Percentiles rank a stretch among this genome's conserved stretches.
Evolutionary conservation across 2,797 vertebrate species (phyloP).

Genomic region (Semotilus atromaculatus): DNA sequence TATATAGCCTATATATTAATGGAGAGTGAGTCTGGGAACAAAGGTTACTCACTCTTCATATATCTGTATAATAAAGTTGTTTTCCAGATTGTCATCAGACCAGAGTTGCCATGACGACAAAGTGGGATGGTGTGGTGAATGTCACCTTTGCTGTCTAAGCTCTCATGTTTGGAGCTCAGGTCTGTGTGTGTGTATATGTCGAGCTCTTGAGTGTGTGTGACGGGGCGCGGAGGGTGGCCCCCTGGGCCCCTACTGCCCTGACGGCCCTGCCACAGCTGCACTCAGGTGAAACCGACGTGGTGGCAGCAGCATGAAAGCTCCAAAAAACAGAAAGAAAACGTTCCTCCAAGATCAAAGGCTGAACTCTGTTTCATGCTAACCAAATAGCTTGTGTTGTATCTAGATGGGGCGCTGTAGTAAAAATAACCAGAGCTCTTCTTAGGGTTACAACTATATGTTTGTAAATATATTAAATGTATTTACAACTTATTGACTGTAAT

Average conservation of each 20-base stretch:
- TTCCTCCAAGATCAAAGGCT: constrained; percentile 43
- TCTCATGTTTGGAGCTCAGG: constrained; percentile 76
- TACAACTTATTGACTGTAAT: constrained; percentile 1
- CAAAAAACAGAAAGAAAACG: constrained; percentile 24
- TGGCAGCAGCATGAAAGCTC: constrained; percentile 46
- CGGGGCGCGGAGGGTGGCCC: constrained; percentile 52
- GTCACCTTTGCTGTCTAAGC: constrained; percentile 90
- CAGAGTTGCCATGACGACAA: constrained; percentile 87
- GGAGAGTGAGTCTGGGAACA: background rate
- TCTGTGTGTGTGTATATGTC: constrained; percentile 43
- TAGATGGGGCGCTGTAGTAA: background rate
- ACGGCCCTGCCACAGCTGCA: constrained; percentile 58
- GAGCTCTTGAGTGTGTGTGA: constrained; percentile 52
- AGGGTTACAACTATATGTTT: background rate
- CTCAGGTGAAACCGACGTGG: constrained; percentile 62
- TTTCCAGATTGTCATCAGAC: constrained; percentile 70
- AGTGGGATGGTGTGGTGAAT: constrained; percentile 83
- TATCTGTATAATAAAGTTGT: constrained; percentile 37
- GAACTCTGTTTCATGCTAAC: background rate
- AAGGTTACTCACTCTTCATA: constrained; percentile 11
- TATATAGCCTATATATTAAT: background rate
- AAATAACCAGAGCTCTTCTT: background rate
- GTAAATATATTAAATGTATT: no score
- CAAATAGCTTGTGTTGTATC: constrained; percentile 29
- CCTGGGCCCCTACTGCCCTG: constrained; percentile 50